phyloP scores from a whole-genome alignment of 2,888 invertebrate genomes.

The Aleiodes leptofemur region DNA sequence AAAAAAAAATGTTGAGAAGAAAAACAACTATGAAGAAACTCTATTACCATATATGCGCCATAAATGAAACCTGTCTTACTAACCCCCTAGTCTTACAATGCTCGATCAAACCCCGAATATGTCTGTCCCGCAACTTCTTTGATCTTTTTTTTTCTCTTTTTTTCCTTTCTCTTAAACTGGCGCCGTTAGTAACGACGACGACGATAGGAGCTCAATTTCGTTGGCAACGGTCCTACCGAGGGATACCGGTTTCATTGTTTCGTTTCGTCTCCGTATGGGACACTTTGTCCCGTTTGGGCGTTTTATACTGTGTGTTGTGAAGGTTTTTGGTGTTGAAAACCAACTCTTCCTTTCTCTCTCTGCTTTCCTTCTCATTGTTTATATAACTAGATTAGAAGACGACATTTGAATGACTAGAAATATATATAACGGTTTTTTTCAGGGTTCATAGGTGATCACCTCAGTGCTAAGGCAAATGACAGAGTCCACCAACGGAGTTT shows the following conservation, averaged over 20 bases:
- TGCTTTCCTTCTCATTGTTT: conserved; percentile 58
- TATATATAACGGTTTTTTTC: conserved; percentile 53
- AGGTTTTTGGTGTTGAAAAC: background rate
- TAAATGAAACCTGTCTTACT: conserved; percentile 71
- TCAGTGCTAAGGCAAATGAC: conserved; percentile 59
- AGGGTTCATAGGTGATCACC: conserved; percentile 62
- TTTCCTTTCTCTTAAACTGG: conserved; percentile 26
- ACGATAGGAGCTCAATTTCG: conserved; percentile 41
- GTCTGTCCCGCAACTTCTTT: conserved; percentile 16
- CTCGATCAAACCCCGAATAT: conserved; percentile 56
- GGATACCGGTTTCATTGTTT: conserved; percentile 72
- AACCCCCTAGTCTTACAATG: conserved; percentile 59
- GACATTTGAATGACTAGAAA: conserved; percentile 58
- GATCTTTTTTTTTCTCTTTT: conserved; percentile 52
- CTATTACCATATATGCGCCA: conserved; percentile 71
- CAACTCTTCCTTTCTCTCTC: background rate
- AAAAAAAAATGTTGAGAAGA: conserved; percentile 31
- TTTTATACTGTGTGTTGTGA: background rate
- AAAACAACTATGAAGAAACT: conserved; percentile 45
- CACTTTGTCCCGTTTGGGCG: conserved; percentile 65
- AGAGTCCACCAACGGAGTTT: conserved; percentile 37
- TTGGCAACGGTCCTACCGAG: conserved; percentile 71
- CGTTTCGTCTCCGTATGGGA: conserved; percentile 66
- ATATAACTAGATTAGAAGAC: conserved; percentile 59
- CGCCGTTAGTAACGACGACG: conserved; percentile 16